Base-by-base conservation (phyloP, 1,140 invertebrate genomes). In the Colletes gigas region DNA sequence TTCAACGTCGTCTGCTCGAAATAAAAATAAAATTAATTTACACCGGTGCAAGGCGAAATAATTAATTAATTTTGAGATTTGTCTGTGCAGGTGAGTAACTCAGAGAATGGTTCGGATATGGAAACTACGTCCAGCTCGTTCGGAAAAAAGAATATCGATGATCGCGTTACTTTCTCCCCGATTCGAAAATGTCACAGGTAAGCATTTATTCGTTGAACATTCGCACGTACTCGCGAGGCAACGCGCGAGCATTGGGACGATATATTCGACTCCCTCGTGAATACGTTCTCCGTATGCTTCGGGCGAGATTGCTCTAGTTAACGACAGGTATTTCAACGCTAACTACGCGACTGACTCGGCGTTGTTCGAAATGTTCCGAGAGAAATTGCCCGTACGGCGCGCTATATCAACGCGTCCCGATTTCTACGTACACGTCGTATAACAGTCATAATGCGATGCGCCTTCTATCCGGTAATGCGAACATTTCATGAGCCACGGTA, bases 231-330 rank as follows among this genome's bases (percentile, higher is more conserved):
- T 62, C 57, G 67, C 30, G 82, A 44, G 65, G 59, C 52, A 67
- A 66, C 57, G 81, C 71, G 78, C 78, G 41, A 70, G 59, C 78
- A 71, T 60, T 15, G n/a, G 15, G 15, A 19, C 74, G 76, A 85
- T 85, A 78, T 75, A 83, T 85, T 83, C 63, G 55, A n/a, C 71
- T 83, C 83, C 65, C 80, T 65, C 63, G 83, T 85, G 84, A 83
- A 85, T 85, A 86, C 72, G 76, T 76, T 79, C 75, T 65, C 71
- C 75, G 71, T 85, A 79, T 70, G 70, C 83, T 85, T 57, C 65
- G 54, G 74, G 80, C 63, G 75, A 86, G 83, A 85, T 85, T 85
- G 83, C 75, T 79, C 83, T 79, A 85, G 85, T 86, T 86, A 86
- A 85, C 84, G 85, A 85, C 84, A 83, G 76, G 76, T 85, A 83